A percentile compares a stretch with the other conserved stretches of the same genome.
Conservation (phyloP, 2,888 invertebrate species). For the Pterostichus madidus region DNA sequence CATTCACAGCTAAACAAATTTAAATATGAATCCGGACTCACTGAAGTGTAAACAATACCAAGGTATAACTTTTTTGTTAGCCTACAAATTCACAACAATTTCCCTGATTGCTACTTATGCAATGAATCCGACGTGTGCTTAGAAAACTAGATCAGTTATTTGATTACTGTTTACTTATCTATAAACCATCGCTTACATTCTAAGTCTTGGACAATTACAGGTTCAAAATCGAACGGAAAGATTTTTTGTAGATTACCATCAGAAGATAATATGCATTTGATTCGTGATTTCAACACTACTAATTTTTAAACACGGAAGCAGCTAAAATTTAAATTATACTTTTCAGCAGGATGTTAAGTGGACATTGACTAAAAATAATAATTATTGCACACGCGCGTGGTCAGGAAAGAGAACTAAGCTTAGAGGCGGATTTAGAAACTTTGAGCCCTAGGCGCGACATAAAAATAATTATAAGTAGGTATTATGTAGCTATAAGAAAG, state of each 20-base stretch:
- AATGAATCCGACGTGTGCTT: not conserved
- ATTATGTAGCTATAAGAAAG: too few species aligned
- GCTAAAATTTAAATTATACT: constrained; percentile 37
- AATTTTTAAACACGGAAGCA: constrained; percentile 32
- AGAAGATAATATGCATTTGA: constrained; percentile 4
- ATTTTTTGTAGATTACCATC: constrained; percentile 1
- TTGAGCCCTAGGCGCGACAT: too few species aligned
- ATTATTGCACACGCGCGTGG: constrained; percentile 18
- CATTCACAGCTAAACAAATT: constrained; percentile 7
- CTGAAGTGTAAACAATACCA: constrained; percentile 36
- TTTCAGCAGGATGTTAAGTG: constrained; percentile 20
- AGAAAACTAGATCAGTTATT: constrained; percentile 16
- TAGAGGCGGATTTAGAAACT: too few species aligned
- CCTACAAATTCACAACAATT: constrained; percentile 31
- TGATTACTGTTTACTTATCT: constrained; percentile 46
- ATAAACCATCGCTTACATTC: not conserved
- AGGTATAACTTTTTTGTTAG: constrained; percentile 27
- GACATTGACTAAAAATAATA: constrained; percentile 6
- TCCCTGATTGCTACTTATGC: constrained; percentile 38
- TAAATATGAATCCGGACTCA: constrained; percentile 35
- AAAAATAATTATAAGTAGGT: too few species aligned
- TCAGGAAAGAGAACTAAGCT: not conserved
- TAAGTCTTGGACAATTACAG: not conserved
- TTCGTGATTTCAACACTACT: too few species aligned
- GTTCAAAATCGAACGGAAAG: constrained; percentile 11